These are phyloP conservation scores for Meteorus cinctellus DNA, from an alignment of 2,888 invertebrate genomes.

Conservation along the genomic window DNA sequence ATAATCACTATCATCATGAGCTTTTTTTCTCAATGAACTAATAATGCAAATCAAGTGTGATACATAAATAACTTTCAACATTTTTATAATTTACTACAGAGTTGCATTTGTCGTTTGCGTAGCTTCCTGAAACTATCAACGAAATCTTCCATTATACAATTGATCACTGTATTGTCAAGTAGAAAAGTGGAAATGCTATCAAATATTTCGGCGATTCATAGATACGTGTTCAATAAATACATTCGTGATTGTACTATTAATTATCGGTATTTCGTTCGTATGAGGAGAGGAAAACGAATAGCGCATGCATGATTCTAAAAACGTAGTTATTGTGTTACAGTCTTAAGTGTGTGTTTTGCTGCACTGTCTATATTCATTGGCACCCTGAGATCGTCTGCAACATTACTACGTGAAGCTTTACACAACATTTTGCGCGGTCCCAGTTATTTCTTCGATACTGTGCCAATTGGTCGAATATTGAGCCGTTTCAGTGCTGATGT, in stretches of 20 bases:
- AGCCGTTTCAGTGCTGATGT: conserved; percentile 78
- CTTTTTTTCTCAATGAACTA: background rate
- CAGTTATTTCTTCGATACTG: conserved; percentile 78
- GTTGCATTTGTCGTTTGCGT: conserved; percentile 17
- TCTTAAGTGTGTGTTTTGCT: conserved; percentile 79
- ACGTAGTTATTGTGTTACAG: conserved; percentile 73
- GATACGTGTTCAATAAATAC: too few species aligned
- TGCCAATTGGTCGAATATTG: conserved; percentile 79
- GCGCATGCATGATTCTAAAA: conserved; percentile 14
- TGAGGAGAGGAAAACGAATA: background rate
- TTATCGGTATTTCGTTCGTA: background rate
- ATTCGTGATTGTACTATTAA: background rate
- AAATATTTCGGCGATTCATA: background rate
- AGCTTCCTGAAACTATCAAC: conserved; percentile 11
- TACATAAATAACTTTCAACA: background rate
- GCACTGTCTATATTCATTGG: conserved; percentile 81
- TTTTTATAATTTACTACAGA: background rate
- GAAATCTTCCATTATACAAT: background rate
- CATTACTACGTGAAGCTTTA: conserved; percentile 74
- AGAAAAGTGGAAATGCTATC: background rate
- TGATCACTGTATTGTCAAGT: background rate
- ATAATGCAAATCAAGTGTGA: background rate
- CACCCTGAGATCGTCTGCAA: conserved; percentile 74
- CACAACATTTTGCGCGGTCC: conserved; percentile 75
- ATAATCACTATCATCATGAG: background rate